Evolutionary conservation across 2,797 vertebrate species (phyloP), one percentile per base, ranked within the genome.

Genomic region (Arnoldichthys spilopterus): DNA sequence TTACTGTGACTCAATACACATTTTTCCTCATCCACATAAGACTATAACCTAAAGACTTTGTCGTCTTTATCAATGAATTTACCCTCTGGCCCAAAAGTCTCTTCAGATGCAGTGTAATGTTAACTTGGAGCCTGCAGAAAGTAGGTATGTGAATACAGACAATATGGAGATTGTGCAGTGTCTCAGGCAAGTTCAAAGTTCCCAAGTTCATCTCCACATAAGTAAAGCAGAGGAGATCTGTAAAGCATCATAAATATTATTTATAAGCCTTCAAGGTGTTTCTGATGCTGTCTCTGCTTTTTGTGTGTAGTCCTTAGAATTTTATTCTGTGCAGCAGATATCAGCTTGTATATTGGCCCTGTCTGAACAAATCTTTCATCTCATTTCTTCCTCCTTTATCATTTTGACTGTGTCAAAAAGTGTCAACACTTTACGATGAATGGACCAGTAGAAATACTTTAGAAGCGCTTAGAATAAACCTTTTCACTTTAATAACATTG

Each of bases 61-160:
- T 68, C 61, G 73, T 74, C 66, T 79, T 67, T 43, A 74, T 81
- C 56, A 74, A 77, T 82, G 75, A 24, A 77, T 79, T 74, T 45
- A 56, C 72, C 76, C 68, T n/a, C 40, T 30, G 64, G 69, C 32
- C 77, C 43, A 30, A 64, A 77, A 79, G 11, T 37, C 34, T 37
- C 3, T 3, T 3, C 64, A 73, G 76, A 74, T 45, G 20, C 43
- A 56, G 61, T 30, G 16, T 77, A 79, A 66, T 78, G 68, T 78
- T 56, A 69, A 64, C 63, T 68, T 72, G 45, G 6, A 20, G 58
- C 30, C n/a, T 24, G 54, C 53, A 63, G 43, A 73, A 64, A 49
- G 63, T 67, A 56, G 77, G 73, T 71, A 75, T 51, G 12, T 63
- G 61, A 67, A 66, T 71, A 67, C 67, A 51, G n/a, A 54, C 26